These are phyloP conservation scores for human DNA, from an alignment of 2,113 vertebrate species.

Conservation along the genomic window DNA sequence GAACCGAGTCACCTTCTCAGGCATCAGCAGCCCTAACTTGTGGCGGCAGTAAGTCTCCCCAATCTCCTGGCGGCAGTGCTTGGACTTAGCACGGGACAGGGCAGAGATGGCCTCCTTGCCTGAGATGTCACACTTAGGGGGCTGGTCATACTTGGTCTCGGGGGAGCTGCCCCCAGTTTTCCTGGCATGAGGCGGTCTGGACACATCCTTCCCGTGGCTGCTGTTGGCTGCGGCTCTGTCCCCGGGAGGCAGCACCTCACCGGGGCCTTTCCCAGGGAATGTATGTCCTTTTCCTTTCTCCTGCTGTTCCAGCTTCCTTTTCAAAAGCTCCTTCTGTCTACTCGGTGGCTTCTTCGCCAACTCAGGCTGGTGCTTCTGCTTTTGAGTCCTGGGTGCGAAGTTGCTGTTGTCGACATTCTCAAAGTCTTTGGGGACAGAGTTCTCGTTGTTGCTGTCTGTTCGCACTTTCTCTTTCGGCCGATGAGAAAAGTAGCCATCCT, in stretches of 20 bases:
- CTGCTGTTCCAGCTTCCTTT: conserved; percentile 88
- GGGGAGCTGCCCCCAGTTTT: conserved; percentile 80
- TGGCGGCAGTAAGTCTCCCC: conserved; percentile 94
- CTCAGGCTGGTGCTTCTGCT: conserved; percentile 89
- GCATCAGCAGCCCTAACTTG: conserved; percentile 94
- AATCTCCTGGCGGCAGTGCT: conserved; percentile 94
- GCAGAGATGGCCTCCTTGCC: conserved; percentile 98
- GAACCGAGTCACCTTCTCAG: conserved; percentile 93
- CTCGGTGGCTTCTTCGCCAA: conserved; percentile 81
- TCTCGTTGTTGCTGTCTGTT: conserved; percentile 99
- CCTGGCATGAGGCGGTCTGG: conserved; percentile 72
- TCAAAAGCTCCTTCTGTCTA: conserved; percentile 90
- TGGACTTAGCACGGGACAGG: conserved; percentile 92
- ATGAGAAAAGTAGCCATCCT: conserved; percentile 97
- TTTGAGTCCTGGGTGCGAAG: conserved; percentile 93
- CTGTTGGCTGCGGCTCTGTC: conserved; percentile 76
- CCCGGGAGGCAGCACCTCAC: conserved; percentile 84
- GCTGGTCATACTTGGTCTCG: conserved; percentile 89
- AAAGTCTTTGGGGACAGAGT: conserved; percentile 98
- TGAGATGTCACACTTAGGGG: conserved; percentile 93
- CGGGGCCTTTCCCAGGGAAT: conserved; percentile 86
- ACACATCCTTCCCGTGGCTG: conserved; percentile 76
- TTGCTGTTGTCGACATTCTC: conserved; percentile 99
- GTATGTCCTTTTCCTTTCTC: conserved; percentile 85
- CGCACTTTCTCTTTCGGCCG: conserved; percentile 94